phyloP scores from a whole-genome alignment of 1,140 invertebrate genomes.

The Drosophila sulfurigaster region DNA sequence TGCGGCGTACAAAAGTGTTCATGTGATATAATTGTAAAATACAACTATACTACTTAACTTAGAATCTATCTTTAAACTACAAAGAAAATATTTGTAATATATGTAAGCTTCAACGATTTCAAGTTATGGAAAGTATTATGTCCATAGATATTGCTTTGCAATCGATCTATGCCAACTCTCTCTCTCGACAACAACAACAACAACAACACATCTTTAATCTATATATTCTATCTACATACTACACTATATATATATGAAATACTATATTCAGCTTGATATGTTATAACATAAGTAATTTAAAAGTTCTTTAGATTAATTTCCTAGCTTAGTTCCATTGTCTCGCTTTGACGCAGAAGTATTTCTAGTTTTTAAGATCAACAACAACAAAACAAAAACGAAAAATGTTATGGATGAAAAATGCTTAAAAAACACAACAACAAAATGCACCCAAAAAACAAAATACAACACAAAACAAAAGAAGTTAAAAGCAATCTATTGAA shows the following conservation, averaged over 20 bases:
- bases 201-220: slow-evolving; percentile 18
- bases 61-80: slow-evolving; percentile 19
- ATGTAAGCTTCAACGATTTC: slow-evolving; percentile 10
- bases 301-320: slow-evolving; percentile 65
- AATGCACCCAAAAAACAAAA: slow-evolving; percentile 40
- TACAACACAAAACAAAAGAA: slow-evolving; percentile 24
- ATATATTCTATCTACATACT: slow-evolving; percentile 26
- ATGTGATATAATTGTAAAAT: slow-evolving; percentile 81
- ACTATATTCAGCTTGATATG: slow-evolving; percentile 27
- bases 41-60: slow-evolving; percentile 29
- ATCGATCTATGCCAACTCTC: neutral
- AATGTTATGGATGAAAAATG: slow-evolving; percentile 46
- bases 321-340: slow-evolving; percentile 53
- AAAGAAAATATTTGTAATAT: slow-evolving; percentile 21
- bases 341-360: slow-evolving; percentile 73
- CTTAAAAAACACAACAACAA: slow-evolving; percentile 19
- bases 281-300: slow-evolving; percentile 69
- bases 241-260: slow-evolving; percentile 18
- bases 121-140: slow-evolving; percentile 41
- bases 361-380: slow-evolving; percentile 66
- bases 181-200: neutral
- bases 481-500: slow-evolving; percentile 49
- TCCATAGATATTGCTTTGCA: slow-evolving; percentile 11
- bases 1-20: slow-evolving; percentile 77
- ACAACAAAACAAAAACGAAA: slow-evolving; percentile 31